These are phyloP conservation scores for Cheilosia soror DNA, from an alignment of 2,888 invertebrate genomes.

Conservation along the genomic window DNA sequence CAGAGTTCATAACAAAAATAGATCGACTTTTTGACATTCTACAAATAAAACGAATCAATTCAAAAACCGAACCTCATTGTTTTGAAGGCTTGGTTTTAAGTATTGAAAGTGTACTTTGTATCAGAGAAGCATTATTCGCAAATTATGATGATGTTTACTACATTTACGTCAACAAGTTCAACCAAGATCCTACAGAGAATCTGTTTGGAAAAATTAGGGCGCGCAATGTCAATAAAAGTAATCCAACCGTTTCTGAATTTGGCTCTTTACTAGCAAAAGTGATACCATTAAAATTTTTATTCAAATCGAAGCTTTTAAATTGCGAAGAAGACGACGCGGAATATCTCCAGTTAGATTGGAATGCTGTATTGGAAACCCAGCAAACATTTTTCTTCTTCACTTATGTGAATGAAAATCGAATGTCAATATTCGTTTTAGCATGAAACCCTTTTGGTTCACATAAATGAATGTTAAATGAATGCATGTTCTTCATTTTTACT, in stretches of 20 bases:
- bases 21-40: no score
- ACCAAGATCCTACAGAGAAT: conserved; percentile 3
- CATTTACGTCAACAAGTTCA: not conserved
- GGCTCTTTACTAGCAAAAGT: conserved; percentile 24
- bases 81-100: not conserved
- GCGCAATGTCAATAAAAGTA: conserved; percentile 31
- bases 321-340: conserved; percentile 43
- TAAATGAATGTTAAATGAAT: no score
- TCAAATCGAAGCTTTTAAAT: conserved; percentile 36
- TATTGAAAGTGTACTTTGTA: not conserved
- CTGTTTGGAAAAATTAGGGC: conserved; percentile 29
- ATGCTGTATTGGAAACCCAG: conserved; percentile 29
- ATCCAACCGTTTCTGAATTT: conserved; percentile 18
- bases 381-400: no score
- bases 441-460: no score
- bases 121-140: not conserved
- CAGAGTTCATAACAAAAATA: no score
- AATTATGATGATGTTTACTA: not conserved
- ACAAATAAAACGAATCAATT: not conserved
- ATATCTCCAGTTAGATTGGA: conserved; percentile 37
- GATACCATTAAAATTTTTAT: conserved; percentile 32
- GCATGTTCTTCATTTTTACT: no score
- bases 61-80: not conserved
- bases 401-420: no score
- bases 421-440: no score